These are phyloP conservation scores for Leptinotarsa rubiginosa DNA, from an alignment of 2,888 invertebrate species.

Conservation along the genomic window DNA sequence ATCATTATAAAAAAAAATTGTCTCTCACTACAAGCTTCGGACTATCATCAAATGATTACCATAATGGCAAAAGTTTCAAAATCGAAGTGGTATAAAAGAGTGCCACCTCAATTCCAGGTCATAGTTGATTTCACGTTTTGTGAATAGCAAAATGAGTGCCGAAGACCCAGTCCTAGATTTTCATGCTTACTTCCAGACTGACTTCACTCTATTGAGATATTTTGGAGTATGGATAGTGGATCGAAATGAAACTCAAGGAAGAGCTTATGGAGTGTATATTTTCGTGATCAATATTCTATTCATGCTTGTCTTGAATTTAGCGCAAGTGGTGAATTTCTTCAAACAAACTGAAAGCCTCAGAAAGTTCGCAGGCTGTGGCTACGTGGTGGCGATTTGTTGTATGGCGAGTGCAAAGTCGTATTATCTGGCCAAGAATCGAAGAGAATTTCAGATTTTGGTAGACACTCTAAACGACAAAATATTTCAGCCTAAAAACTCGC, in stretches of 20 bases:
- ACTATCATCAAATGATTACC: not conserved
- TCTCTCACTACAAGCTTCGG: not conserved
- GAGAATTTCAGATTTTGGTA: not conserved
- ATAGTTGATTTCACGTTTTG: not conserved
- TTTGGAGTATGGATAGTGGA: not conserved
- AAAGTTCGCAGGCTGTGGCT: conserved; percentile 21
- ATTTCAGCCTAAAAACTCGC: conserved; percentile 39
- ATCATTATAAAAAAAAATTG: not conserved
- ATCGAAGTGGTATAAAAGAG: not conserved
- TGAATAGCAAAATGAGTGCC: not conserved
- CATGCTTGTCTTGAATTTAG: not conserved
- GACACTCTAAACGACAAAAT: conserved; percentile 23
- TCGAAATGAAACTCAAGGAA: not conserved
- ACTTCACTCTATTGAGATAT: conserved; percentile 4
- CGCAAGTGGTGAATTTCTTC: conserved; percentile 7
- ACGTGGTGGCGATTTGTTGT: conserved; percentile 16
- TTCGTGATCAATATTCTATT: conserved; percentile 10
- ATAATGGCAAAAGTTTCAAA: not conserved
- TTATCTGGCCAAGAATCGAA: conserved; percentile 17
- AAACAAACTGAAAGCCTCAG: not conserved
- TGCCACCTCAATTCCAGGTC: not conserved
- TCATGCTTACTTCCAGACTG: not conserved
- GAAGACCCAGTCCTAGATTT: not conserved
- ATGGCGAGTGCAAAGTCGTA: conserved; percentile 25
- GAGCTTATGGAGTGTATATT: not conserved